Evolutionary conservation across 2,888 invertebrate species (phyloP).

Genomic region (Zonitis immaculata): DNA sequence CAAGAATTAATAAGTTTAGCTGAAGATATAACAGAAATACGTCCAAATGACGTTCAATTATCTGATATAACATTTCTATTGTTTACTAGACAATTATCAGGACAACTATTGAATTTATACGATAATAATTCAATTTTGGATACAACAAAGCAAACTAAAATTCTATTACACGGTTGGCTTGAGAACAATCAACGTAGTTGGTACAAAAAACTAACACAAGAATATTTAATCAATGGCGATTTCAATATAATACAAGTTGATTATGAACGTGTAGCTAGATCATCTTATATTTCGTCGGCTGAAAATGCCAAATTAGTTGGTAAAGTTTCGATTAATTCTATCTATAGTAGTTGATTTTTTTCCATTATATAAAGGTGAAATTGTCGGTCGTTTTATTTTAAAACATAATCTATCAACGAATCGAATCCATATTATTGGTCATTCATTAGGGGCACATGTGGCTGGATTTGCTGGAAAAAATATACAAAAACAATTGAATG

Average conservation of each 20-base stretch:
- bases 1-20: conserved; percentile 12
- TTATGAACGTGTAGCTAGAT: conserved; percentile 45
- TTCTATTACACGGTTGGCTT: conserved; percentile 51
- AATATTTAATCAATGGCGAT: conserved; percentile 45
- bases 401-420: conserved; percentile 20
- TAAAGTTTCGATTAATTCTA: conserved; percentile 9
- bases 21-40: conserved; percentile 11
- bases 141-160: conserved; percentile 35
- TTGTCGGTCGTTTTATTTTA: conserved; percentile 33
- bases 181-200: conserved; percentile 42
- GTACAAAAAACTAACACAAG: conserved; percentile 40
- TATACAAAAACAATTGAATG: conserved; percentile 21
- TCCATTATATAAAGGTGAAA: conserved; percentile 19
- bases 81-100: background rate
- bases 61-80: conserved; percentile 11
- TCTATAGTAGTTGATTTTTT: no score
- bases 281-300: conserved; percentile 38
- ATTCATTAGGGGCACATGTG: conserved; percentile 42
- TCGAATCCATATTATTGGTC: conserved; percentile 38
- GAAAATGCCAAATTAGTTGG: conserved; percentile 32
- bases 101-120: background rate
- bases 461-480: conserved; percentile 37
- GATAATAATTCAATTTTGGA: conserved; percentile 2
- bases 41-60: conserved; percentile 6
- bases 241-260: conserved; percentile 52